Evolutionary conservation across 2,888 invertebrate species (phyloP).

Genomic region (Druceiella hillmani): DNA sequence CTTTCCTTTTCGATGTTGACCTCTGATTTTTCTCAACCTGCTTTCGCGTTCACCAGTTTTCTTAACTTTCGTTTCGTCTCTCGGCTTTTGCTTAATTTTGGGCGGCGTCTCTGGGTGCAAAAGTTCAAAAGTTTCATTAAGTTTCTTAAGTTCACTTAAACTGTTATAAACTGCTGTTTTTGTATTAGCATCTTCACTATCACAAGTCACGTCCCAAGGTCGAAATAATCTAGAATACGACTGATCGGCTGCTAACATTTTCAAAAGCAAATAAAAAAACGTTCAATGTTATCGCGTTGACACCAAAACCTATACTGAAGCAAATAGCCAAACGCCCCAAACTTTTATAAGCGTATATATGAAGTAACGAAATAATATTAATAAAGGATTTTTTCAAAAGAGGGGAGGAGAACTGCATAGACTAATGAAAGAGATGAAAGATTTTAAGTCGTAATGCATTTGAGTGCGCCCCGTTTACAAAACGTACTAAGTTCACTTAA

Average conservation of each 20-base stretch:
- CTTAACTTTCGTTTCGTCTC: constrained; percentile 31
- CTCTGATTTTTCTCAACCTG: constrained; percentile 44
- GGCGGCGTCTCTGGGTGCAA: background rate
- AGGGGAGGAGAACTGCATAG: constrained; percentile 41
- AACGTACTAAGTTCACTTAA: too few species aligned
- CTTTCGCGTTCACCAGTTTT: constrained; percentile 37
- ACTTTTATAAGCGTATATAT: constrained; percentile 51
- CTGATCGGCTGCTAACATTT: constrained; percentile 40
- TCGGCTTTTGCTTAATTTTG: constrained; percentile 25
- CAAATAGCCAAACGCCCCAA: too few species aligned
- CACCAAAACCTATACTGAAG: constrained; percentile 25
- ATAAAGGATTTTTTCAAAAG: constrained; percentile 45
- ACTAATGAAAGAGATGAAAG: constrained; percentile 51
- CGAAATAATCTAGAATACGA: constrained; percentile 53
- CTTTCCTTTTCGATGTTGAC: constrained; percentile 37
- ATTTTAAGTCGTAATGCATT: too few species aligned
- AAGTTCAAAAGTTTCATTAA: constrained; percentile 22
- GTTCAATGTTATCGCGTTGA: constrained; percentile 30
- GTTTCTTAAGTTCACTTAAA: constrained; percentile 18
- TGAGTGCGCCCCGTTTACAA: too few species aligned
- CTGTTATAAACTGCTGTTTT: too few species aligned
- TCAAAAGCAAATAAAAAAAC: constrained; percentile 17
- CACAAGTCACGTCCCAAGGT: constrained; percentile 57
- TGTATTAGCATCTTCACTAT: constrained; percentile 28
- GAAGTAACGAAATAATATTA: constrained; percentile 49